A percentile compares a stretch with the other conserved stretches of the same genome.
Evolutionary conservation across 2,888 invertebrate genomes (phyloP).

Genomic region (Serripes groenlandicus): DNA sequence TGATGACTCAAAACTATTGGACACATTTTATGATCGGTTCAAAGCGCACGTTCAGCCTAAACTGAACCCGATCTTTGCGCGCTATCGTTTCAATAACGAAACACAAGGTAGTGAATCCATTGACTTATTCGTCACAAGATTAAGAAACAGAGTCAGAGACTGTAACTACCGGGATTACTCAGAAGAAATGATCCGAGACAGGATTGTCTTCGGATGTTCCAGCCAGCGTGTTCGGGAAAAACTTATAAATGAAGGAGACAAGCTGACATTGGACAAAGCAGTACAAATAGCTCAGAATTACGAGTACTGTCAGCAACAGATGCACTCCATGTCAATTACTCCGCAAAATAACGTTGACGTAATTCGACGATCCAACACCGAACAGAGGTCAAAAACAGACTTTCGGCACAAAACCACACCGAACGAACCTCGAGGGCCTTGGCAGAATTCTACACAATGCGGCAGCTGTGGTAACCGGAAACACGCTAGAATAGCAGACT

Average conservation of each 20-base stretch:
- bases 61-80: constrained; percentile 14
- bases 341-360: not conserved
- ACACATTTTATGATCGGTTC: constrained; percentile 11
- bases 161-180: not conserved
- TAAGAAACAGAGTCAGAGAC: not conserved
- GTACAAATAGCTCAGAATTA: constrained; percentile 11
- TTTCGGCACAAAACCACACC: no score
- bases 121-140: not conserved
- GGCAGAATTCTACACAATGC: no score
- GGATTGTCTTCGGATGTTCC: constrained; percentile 4
- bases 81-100: not conserved
- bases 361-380: no score
- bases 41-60: constrained; percentile 14
- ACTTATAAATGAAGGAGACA: constrained; percentile 24
- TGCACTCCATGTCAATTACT: not conserved
- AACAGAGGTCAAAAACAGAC: no score
- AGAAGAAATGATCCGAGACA: constrained; percentile 12
- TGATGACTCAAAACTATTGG: not conserved
- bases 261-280: constrained; percentile 8
- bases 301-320: constrained; percentile 12
- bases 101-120: not conserved
- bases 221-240: not conserved
- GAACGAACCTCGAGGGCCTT: no score
- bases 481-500: no score
- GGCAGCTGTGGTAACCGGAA: no score